A percentile compares a stretch with the other conserved stretches of the same genome.
Evolutionary conservation across 2,888 invertebrate species (phyloP).

Genomic region (Subacronicta megacephala): DNA sequence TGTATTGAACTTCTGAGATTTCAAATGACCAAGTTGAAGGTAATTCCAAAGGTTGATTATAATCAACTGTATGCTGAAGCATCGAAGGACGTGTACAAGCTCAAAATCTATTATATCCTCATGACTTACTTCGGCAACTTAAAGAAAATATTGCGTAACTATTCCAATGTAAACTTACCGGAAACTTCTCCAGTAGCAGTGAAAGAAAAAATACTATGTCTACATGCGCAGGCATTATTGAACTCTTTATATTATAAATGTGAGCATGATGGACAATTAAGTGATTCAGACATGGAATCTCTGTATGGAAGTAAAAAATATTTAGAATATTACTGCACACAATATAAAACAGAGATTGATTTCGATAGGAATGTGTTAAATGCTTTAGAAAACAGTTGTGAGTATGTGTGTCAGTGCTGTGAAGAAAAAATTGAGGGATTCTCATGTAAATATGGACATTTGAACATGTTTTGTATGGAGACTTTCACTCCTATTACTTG

Average conservation of each 20-base stretch:
- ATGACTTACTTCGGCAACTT: slow-evolving; percentile 64
- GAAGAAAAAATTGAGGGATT: slow-evolving; percentile 71
- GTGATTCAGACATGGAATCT: slow-evolving; percentile 63
- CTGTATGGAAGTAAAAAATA: slow-evolving; percentile 68
- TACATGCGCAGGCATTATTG: slow-evolving; percentile 67
- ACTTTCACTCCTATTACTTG: slow-evolving; percentile 76
- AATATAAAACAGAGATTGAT: slow-evolving; percentile 62
- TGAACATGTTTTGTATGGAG: slow-evolving; percentile 78
- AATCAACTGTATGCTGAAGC: slow-evolving; percentile 62
- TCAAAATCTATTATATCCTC: slow-evolving; percentile 76
- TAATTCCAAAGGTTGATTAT: slow-evolving; percentile 68
- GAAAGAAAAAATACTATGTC: slow-evolving; percentile 72
- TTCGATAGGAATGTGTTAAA: slow-evolving; percentile 56
- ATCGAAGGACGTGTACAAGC: slow-evolving; percentile 67
- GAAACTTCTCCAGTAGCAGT: slow-evolving; percentile 68
- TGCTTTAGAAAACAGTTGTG: slow-evolving; percentile 37
- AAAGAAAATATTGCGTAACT: slow-evolving; percentile 60
- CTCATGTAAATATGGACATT: slow-evolving; percentile 71
- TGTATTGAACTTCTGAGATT: slow-evolving; percentile 75
- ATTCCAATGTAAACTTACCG: slow-evolving; percentile 58
- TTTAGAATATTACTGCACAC: slow-evolving; percentile 70
- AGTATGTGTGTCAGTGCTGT: slow-evolving; percentile 78
- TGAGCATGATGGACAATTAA: slow-evolving; percentile 50
- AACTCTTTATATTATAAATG: slow-evolving; percentile 57
- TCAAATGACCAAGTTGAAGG: slow-evolving; percentile 71